Base-by-base conservation (phyloP, 2,113 vertebrate species). In the Lasiurus cinereus region DNA sequence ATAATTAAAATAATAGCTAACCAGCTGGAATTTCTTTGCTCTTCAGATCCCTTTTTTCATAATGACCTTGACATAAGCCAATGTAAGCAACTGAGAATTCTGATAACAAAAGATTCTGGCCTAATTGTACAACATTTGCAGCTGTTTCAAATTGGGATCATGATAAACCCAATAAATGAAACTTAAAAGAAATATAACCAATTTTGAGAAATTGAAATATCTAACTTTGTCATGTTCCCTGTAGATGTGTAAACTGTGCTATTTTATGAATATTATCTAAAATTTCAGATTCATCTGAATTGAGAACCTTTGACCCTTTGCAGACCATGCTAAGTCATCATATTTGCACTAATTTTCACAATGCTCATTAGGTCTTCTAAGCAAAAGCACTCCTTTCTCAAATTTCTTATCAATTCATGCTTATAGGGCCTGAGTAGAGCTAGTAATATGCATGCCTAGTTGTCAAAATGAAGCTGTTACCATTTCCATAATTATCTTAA, bases 401-500 rank as follows among this genome's bases (percentile, higher is more conserved):
- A 93, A 92, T 95, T 22, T 96, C 80, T 97, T 96, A 97, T 95
- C 90, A 97, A 91, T 95, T 84, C 95, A 85, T 97, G 92, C 67
- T 50, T 95, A 95, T 1, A 54, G 96, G 96, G 82, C 83, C 78
- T 96, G 94, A 97, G 97, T 91, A 97, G 96, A 96, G 19, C 72
- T 88, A 96, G 77, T 83, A 97, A 98, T 98, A 97, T 97, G 77
- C 91, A 97, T 94, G 89, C 95, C 74, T 96, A 87, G 50, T 94
- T 97, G 79, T 82, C 96, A 93, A 94, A 97, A 93, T 97, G 96
- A 93, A 97, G 97, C 95, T 98, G 77, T 78, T 97, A 93, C 89
- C 88, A 95, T 98, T 97, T 97, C 97, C 73, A 92, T 74, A 95
- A 95, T 97, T 96, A 95, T 97, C 95, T 97, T 90, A 95, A 97